phyloP scores from a whole-genome alignment of 2,113 vertebrate genomes.

The Siniperca chuatsi region DNA sequence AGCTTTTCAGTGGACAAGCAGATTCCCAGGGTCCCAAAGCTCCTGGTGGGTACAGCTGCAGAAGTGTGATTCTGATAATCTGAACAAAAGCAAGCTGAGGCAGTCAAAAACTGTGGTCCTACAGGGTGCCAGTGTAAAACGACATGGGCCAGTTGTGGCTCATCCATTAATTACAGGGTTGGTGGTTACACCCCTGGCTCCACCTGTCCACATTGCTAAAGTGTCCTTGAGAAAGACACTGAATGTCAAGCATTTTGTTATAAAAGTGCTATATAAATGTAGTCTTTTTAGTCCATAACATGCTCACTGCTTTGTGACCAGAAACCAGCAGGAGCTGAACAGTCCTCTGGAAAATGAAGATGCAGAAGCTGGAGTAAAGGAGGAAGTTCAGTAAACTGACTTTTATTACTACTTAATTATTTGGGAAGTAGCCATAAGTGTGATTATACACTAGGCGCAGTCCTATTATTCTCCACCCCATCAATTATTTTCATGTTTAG shows the following conservation, averaged over 20 bases:
- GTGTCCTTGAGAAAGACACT: neutral
- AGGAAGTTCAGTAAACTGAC: no score
- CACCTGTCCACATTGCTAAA: neutral
- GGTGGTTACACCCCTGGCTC: neutral
- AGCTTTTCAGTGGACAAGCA: neutral
- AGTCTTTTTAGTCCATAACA: neutral
- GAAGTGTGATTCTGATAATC: constrained; percentile 4
- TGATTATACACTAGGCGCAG: neutral
- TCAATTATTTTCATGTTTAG: neutral
- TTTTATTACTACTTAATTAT: neutral
- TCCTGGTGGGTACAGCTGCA: neutral
- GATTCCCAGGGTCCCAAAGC: no score
- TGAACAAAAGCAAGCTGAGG: neutral
- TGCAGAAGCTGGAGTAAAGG: neutral
- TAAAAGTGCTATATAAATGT: neutral
- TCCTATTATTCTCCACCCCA: neutral
- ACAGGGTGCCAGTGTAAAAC: neutral
- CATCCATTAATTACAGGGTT: neutral
- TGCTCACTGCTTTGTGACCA: neutral
- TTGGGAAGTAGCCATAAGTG: neutral
- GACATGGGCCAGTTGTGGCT: neutral
- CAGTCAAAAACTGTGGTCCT: neutral
- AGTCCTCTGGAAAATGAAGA: neutral
- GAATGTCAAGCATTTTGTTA: neutral
- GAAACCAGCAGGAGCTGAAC: neutral